Evolutionary conservation across 2,113 vertebrate genomes (phyloP).

Genomic region (Oceanodroma tethys): DNA sequence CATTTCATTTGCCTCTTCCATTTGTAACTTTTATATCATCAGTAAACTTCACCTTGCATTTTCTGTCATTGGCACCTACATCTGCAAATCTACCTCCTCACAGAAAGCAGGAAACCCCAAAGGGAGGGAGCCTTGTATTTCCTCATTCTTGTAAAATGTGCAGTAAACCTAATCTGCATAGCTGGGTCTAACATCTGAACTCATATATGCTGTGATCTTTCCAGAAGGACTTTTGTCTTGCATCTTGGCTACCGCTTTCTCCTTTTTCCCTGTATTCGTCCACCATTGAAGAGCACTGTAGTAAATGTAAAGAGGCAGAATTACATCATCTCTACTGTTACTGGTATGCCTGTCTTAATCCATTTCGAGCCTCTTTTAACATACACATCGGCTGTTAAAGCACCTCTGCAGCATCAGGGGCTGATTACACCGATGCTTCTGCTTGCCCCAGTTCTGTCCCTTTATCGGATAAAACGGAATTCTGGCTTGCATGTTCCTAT

Average conservation of each 20-base stretch:
- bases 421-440: accelerated
- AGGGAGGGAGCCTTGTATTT: background rate
- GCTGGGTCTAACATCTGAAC: background rate
- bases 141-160: background rate
- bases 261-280: background rate
- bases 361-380: background rate
- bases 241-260: background rate
- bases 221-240: background rate
- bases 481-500: no score
- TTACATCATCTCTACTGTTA: background rate
- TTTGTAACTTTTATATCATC: background rate
- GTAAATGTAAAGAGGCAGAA: background rate
- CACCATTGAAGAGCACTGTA: background rate
- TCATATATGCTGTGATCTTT: background rate
- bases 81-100: background rate
- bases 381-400: accelerated
- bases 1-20: background rate
- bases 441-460: background rate
- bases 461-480: accelerated
- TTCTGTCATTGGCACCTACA: background rate
- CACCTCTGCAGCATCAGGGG: background rate
- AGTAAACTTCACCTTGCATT: background rate
- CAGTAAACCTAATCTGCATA: background rate
- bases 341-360: background rate
- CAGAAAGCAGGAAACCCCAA: background rate